Conservation (phyloP, 2,797 vertebrate species). For the Emys orbicularis region DNA sequence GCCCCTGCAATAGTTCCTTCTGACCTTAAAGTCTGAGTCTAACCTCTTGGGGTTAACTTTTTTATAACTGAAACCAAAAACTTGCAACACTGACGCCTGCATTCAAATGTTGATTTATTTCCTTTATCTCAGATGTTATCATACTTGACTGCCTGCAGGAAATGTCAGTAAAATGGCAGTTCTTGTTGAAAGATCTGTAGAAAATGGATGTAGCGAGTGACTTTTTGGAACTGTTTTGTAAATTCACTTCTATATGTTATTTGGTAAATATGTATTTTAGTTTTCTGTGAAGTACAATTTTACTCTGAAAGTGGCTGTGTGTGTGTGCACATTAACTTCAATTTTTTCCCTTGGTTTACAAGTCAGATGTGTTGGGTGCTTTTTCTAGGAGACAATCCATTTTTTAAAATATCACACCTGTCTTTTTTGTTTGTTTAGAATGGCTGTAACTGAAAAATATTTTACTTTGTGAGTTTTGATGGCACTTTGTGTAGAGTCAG, state of each 20-base stretch:
- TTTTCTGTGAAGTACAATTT: background rate
- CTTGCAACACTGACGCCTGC: background rate
- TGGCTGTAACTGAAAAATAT: background rate
- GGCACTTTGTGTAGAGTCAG: background rate
- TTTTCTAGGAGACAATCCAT: background rate
- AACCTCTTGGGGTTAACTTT: background rate
- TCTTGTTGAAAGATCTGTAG: background rate
- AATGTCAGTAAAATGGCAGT: background rate
- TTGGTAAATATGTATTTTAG: background rate
- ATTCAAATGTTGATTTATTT: background rate
- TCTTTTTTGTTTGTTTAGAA: background rate
- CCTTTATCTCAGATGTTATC: background rate
- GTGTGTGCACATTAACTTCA: background rate
- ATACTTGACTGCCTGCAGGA: background rate
- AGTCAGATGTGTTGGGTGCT: background rate
- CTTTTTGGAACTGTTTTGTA: background rate
- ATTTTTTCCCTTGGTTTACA: background rate
- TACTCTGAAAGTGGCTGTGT: background rate
- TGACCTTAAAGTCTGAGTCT: too few relatives aligned
- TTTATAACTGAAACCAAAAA: background rate
- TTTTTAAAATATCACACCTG: background rate
- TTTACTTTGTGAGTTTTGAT: too few relatives aligned
- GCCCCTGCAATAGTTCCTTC: too few relatives aligned
- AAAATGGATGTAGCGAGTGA: background rate
- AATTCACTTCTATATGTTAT: background rate